These are phyloP conservation scores for Arnoldichthys spilopterus DNA, from an alignment of 2,797 vertebrate species.

Conservation along the genomic window DNA sequence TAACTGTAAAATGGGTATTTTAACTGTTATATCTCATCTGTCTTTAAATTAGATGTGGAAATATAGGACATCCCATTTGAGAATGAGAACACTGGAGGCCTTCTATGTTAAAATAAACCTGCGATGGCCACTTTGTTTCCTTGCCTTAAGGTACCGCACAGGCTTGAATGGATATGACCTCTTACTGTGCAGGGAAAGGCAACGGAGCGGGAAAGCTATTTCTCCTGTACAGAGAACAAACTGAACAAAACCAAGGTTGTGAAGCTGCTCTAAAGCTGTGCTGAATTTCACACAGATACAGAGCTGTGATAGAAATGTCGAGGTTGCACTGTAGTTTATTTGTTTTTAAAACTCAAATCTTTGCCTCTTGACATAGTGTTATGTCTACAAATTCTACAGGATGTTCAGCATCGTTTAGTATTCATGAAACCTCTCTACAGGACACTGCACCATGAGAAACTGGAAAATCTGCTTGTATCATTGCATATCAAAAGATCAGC, in stretches of 20 bases:
- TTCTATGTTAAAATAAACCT: slow-evolving; percentile 55
- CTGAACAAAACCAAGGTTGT: slow-evolving; percentile 27
- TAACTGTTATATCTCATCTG: not conserved
- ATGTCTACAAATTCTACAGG: not conserved
- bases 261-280: slow-evolving; percentile 10
- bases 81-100: slow-evolving; percentile 32
- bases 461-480: slow-evolving; percentile 28
- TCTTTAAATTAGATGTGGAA: slow-evolving; percentile 25
- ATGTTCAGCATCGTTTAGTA: slow-evolving; percentile 10
- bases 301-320: slow-evolving; percentile 11
- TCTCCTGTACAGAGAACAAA: not conserved
- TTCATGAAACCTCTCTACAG: slow-evolving; percentile 21
- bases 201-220: slow-evolving; percentile 42
- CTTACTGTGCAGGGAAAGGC: slow-evolving; percentile 39
- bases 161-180: slow-evolving; percentile 43
- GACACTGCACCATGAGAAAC: slow-evolving; percentile 17
- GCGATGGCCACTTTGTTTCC: slow-evolving; percentile 46
- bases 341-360: not conserved
- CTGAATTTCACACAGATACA: not conserved
- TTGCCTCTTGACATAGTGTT: not conserved
- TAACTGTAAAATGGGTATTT: not conserved
- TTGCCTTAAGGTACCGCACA: slow-evolving; percentile 47
- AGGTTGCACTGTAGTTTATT: not conserved
- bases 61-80: slow-evolving; percentile 47
- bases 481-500: not conserved